Base-by-base conservation (phyloP, 2,113 vertebrate genomes). In the human (Homo sapiens) region DNA sequence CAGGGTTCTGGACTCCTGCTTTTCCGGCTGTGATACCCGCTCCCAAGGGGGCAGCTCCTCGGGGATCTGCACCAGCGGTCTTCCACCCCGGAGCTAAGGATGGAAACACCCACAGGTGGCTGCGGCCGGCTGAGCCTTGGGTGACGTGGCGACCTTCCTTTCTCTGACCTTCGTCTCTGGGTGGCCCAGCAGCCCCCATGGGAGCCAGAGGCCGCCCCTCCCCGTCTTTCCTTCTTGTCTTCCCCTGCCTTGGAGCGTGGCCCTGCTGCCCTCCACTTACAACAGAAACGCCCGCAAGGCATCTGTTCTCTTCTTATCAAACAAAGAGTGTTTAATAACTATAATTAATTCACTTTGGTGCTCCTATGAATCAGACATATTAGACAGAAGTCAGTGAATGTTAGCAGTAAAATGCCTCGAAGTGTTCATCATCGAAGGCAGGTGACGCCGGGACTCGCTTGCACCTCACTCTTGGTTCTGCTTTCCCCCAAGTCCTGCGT, bases 291-390 rank as follows among this genome's bases (percentile, higher is more conserved):
- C 70, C 72, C 40, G 1, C 11, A 3, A 66, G 86, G 86, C 64
- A 30, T n/a, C 86, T 79, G 50, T 78, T 78, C 86, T n/a, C 30
- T 73, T 38, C 92, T 45, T 84, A 55, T 90, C 85, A 79, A 85
- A 52, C 87, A 90, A 90, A 59, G 43, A 85, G 50, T 22, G 2
- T 64, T 80, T 90, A 86, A 73, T 80, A 73, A 52, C 81, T 59
- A 8, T 89, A 38, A 85, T 79, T 79, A 84, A 73, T 38, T 79
- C 80, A 13, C 86, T 32, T 55, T n/a, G 61, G 35, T 22, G 35
- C 66, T 90, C 52, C 25, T 1, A 9, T 61, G 43, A 45, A 55
- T 79, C 92, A 80, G 72, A 85, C 52, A 35, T 14, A 25, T 59
- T 61, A 80, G 80, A 86, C 79, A 72, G 40, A 85, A 85, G 43